Base-by-base conservation (phyloP, 2,888 invertebrate species). In the Neoscelio sp. region DNA sequence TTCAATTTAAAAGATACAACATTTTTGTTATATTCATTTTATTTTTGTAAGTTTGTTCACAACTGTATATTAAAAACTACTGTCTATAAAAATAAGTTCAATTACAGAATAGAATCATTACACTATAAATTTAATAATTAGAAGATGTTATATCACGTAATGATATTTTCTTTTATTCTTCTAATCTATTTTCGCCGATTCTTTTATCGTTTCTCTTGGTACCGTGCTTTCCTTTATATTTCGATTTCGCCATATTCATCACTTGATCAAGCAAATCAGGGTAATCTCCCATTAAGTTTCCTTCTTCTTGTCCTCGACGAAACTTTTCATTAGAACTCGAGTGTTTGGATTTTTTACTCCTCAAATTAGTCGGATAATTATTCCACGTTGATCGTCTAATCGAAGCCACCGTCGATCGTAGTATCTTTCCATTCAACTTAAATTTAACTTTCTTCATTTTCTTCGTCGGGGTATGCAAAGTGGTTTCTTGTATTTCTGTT, bases 401-500 rank as follows among this genome's bases (percentile, higher is more conserved):
- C 60, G 75, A 64, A 58, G 33, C n/a, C 30, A 10, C 20, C n/a
- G 42, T 76, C 56, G 56, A 77, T 65, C 40, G 46, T 23, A 28
- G 58, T 44, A 50, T 10, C 44, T 26, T 42, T 54, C 40, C 17
- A 12, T 52, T 35, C 26, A n/a, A 58, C 46, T 77, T 44, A 13
- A 71, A 65, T 52, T 42, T 48, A 65, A 77, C 64, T 71, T 77
- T 77, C 58, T 77, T 77, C 5, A 65, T 70, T 71, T 65, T 52
- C 58, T 28, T 71, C 48, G 15, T 56, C 38, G 30, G 44, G 7
- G 17, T 33, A 58, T 38, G 65, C 46, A 38, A 71, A 77, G 58
- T 44, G 42, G 52, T 71, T 71, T 65, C 50, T 52, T 50, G 28
- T 58, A 50, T 65, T 77, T 48, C 33, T n/a, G 40, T 10, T 28